Evolutionary conservation across 2,797 vertebrate species (phyloP), one percentile per base, ranked within the genome.

Genomic region (Acipenser ruthenus): DNA sequence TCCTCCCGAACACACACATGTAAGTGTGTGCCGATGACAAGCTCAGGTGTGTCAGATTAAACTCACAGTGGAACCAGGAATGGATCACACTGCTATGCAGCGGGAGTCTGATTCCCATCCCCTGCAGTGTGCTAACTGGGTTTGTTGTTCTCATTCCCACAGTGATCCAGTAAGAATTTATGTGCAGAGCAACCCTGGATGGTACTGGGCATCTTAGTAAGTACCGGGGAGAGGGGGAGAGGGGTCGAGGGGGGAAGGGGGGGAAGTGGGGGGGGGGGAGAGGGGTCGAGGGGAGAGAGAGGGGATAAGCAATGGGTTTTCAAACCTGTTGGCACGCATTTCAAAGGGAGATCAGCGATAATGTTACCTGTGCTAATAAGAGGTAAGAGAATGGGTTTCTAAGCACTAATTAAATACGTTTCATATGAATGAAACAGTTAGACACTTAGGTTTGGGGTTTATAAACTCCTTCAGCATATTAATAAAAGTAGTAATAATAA

Each of bases 131-230:
- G 15, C 15, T 18, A 18, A 18, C 15, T 18, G 15, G 15, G 15
- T 18, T 18, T 18, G 15, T 18, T 18, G 15, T 18, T 74, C 12
- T 67, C 70, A 83, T 63, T 64, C 67, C 79, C 78, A 50, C 84
- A 98, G 95, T 61, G 92, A 94, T 49, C 90, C 94, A 0, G 85
- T 97, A 63, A 94, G 91, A 80, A 79, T 83, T 52, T 98, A 94
- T 71, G 84, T 98, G 70, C 94, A 95, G 67, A 70, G 76, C 50
- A 93, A 96, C 69, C 89, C 95, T 48, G 93, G 88, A 49, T 98
- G 93, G 93, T 98, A 97, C 67, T 97, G 95, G 95, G 93, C 93
- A 50, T 96, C 95, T 74, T 97, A 96, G 95, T 98, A 82, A 95
- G 95, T 94, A 80, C 7, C n/a, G 13, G 7, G 50, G 56, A 49